Evolutionary conservation across 2,888 invertebrate genomes (phyloP), one percentile per base, ranked within the genome.

Genomic region (Nesidiocoris tenuis): DNA sequence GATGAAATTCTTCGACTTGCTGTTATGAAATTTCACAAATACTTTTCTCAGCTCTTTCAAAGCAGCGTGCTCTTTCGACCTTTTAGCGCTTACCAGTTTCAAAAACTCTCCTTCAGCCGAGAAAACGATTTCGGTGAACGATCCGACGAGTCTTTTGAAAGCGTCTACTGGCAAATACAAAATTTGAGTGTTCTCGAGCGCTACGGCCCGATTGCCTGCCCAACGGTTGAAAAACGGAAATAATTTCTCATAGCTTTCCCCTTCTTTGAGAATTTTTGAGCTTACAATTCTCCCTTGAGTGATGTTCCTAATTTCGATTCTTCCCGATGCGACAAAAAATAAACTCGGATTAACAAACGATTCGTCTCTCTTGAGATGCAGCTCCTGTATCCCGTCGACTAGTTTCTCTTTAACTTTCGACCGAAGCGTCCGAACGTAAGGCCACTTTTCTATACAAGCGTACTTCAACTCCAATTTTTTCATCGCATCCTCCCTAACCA

Each of bases 401-500:
- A 71, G 22, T 9, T 59, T 61, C 21, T 39, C 39, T 25, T 21
- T 39, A 5, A 25, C 61, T 9, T 12, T 2, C 7, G 16, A 19
- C 2, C 24, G 16, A 12, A 98, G 87, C 76, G 94, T 90, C 86
- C 96, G 95, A 80, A 98, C 88, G 94, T 98, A 95, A 79, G 97
- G 96, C 82, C 98, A 97, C 85, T 89, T 90, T 84, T 97, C 95
- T 82, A 98, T 89, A 81, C 98, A 89, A 82, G 90, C 87, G 85
- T 98, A 98, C 85, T 98, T 98, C 90, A 96, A 94, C 90, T 96
- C 95, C 86, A 97, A 90, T 86, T 97, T 98, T 86, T 92, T 95
- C 87, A 95, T 97, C 80, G 98, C 98, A 82, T 93, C 95, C 88
- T 96, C 97, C 81, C 98, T 89, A 81, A 98, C 89, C 83, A 98